These are phyloP conservation scores for Cochlearius cochlearius DNA, from an alignment of 2,113 vertebrate genomes.

Conservation along the genomic window DNA sequence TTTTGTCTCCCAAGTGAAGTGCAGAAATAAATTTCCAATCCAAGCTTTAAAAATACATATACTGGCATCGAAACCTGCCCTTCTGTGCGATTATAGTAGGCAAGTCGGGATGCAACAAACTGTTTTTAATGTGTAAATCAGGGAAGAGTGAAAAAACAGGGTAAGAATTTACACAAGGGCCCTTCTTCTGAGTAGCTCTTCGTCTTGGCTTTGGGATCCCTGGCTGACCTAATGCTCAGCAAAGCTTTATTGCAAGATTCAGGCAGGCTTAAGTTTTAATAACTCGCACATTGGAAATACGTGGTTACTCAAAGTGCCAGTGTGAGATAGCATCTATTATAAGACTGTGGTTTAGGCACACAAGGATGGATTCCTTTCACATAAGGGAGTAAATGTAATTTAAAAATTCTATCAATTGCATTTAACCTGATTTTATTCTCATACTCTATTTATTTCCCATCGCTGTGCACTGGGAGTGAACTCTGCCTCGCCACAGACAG, in stretches of 20 bases:
- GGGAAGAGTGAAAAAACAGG: background rate
- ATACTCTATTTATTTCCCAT: background rate
- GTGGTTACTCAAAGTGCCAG: background rate
- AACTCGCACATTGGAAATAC: background rate
- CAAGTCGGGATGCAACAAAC: background rate
- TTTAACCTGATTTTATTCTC: conserved; percentile 4
- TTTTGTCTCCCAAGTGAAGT: background rate
- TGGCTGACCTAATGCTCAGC: background rate
- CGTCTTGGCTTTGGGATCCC: background rate
- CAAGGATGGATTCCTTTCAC: background rate
- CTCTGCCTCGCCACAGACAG: background rate
- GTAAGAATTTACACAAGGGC: background rate
- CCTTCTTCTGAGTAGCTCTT: background rate
- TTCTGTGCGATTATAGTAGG: background rate
- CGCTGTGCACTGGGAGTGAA: background rate
- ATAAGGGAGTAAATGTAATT: background rate
- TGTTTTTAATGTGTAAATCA: background rate
- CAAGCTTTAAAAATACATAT: background rate
- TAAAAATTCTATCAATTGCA: background rate
- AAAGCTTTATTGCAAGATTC: background rate
- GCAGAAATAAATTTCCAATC: background rate
- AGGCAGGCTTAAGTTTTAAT: background rate
- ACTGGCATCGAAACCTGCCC: background rate
- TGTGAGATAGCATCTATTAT: background rate
- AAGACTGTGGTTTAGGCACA: background rate